Percentiles rank a stretch among this genome's conserved stretches.
phyloP scores from a whole-genome alignment of 1,140 invertebrate genomes.

The Drosophila subobscura region DNA sequence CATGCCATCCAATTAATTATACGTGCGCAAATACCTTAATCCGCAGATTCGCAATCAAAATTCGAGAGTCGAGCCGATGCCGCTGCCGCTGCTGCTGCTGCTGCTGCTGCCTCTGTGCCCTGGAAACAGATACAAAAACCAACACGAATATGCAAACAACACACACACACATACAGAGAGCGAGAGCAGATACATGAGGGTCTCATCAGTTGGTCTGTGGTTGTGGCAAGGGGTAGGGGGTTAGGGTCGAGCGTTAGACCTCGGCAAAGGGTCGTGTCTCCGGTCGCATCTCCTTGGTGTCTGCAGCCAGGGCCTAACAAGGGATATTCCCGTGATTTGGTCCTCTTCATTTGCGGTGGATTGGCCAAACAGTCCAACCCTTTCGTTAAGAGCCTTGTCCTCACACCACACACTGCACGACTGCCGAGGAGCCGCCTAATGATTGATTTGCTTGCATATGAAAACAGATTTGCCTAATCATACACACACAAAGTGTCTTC shows the following conservation, averaged over 20 bases:
- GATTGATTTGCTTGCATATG: constrained; percentile 39
- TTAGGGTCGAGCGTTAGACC: not conserved
- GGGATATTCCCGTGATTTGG: constrained; percentile 7
- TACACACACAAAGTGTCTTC: not conserved
- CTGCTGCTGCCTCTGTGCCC: constrained; percentile 7
- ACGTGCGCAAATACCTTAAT: constrained; percentile 82
- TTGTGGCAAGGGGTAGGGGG: constrained; percentile 2
- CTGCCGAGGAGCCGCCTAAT: constrained; percentile 25
- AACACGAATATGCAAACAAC: constrained; percentile 76
- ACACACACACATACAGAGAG: constrained; percentile 28
- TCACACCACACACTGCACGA: not conserved
- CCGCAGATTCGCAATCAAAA: constrained; percentile 79
- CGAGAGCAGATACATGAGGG: too few species aligned
- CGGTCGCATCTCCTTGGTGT: constrained; percentile 19
- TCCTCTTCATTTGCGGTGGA: constrained; percentile 52
- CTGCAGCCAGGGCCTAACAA: constrained; percentile 32
- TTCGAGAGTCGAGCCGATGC: constrained; percentile 60
- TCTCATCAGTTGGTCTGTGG: too few species aligned
- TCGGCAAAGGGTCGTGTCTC: constrained; percentile 29
- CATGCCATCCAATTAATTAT: constrained; percentile 78
- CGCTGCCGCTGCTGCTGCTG: constrained; percentile 22
- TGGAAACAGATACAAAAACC: constrained; percentile 66
- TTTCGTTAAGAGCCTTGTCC: not conserved
- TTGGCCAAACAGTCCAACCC: constrained; percentile 33
- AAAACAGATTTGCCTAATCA: constrained; percentile 42